Conservation (phyloP, 2,113 vertebrate genomes). For the Paratilapia polleni region DNA sequence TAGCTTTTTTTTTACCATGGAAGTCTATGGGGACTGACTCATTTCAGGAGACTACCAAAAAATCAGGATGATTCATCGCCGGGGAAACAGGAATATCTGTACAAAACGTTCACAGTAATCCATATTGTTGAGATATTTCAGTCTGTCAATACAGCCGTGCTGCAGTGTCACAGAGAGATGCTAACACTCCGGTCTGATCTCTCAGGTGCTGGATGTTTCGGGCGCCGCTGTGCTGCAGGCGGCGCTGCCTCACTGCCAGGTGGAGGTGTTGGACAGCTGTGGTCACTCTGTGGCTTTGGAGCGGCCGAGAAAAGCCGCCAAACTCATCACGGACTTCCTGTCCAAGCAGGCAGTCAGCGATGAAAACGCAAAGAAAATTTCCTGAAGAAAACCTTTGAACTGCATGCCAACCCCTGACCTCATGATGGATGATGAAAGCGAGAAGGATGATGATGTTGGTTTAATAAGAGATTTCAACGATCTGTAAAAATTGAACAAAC, state of each 20-base stretch:
- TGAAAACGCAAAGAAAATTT: conserved; percentile 80
- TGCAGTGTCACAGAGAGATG: neutral
- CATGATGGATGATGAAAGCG: neutral
- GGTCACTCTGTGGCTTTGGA: conserved; percentile 92
- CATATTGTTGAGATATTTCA: neutral
- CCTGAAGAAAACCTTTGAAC: conserved; percentile 47
- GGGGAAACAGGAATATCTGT: neutral
- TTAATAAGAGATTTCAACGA: neutral
- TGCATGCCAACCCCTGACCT: neutral
- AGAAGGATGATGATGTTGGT: neutral
- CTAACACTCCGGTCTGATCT: neutral
- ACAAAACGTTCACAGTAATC: neutral
- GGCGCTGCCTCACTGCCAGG: conserved; percentile 81
- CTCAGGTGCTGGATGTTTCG: conserved; percentile 90
- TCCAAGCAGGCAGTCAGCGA: conserved; percentile 54
- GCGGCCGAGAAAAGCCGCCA: conserved; percentile 88
- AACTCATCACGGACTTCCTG: conserved; percentile 88
- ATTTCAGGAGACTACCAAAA: too few relatives aligned
- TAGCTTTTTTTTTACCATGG: neutral
- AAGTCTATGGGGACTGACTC: too few relatives aligned
- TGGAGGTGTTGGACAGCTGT: conserved; percentile 90
- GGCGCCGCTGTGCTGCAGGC: conserved; percentile 84
- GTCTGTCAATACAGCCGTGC: neutral
- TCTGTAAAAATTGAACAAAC: neutral
- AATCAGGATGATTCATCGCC: too few relatives aligned